Percentiles rank a stretch among this genome's conserved stretches.
phyloP scores from a whole-genome alignment of 2,797 vertebrate genomes.

The Pangasius larnaudii region DNA sequence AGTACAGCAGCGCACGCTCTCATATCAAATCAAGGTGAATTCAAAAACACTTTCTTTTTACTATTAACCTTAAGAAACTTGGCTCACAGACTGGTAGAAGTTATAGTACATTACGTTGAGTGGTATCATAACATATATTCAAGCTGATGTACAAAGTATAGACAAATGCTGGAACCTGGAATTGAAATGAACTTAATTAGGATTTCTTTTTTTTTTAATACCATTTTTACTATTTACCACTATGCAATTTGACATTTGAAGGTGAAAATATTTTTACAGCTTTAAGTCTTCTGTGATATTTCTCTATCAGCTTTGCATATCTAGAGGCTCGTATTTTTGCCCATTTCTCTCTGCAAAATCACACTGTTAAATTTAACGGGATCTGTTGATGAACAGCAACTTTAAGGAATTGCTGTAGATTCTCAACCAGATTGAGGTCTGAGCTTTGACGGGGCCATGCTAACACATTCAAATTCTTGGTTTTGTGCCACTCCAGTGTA shows the following conservation, averaged over 20 bases:
- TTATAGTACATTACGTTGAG: not conserved
- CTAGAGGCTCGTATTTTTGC: not conserved
- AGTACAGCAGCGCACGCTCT: not conserved
- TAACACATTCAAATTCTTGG: constrained; percentile 4
- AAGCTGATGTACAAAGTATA: not conserved
- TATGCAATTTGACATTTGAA: not conserved
- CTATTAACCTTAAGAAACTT: not conserved
- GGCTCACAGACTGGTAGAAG: not conserved
- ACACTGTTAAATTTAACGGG: not conserved
- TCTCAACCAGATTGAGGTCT: not conserved
- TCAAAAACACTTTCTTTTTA: not conserved
- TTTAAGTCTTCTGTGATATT: not conserved
- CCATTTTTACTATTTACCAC: not conserved
- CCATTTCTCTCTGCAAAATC: not conserved
- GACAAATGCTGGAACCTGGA: not conserved
- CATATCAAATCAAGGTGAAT: not conserved
- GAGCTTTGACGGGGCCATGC: not conserved
- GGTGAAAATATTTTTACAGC: not conserved
- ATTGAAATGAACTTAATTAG: not conserved
- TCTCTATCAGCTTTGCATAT: not conserved
- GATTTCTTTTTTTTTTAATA: not conserved
- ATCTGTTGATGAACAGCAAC: not conserved
- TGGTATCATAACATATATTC: not conserved
- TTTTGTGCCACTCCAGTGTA: not conserved
- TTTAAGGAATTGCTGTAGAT: not conserved